A percentile compares a stretch with the other conserved stretches of the same genome.
phyloP scores from a whole-genome alignment of 2,797 vertebrate genomes.

The Cirrhinus molitorella region DNA sequence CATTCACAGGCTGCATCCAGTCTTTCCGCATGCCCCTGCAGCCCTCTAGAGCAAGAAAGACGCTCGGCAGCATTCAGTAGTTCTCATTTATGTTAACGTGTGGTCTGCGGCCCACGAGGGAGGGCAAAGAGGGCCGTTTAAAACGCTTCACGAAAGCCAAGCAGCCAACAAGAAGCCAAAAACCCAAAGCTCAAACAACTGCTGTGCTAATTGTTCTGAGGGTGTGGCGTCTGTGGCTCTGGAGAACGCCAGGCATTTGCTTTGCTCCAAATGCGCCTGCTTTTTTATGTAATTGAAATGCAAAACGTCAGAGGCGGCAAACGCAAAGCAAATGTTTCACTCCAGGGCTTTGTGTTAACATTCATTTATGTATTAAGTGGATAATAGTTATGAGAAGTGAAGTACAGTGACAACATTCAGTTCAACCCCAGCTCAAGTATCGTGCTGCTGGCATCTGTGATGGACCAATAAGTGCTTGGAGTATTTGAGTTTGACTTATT shows the following conservation, averaged over 20 bases:
- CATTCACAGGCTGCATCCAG: not conserved
- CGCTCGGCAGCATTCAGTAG: not conserved
- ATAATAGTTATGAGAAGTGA: slow-evolving; percentile 15
- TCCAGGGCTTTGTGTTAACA: slow-evolving; percentile 7
- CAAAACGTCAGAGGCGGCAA: not conserved
- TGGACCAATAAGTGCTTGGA: too few relatives aligned
- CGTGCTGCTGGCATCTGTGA: slow-evolving; percentile 23
- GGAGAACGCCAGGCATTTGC: slow-evolving; percentile 69
- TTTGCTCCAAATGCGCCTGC: slow-evolving; percentile 64
- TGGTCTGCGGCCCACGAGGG: slow-evolving; percentile 59
- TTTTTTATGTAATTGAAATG: slow-evolving; percentile 6
- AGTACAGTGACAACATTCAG: slow-evolving; percentile 6
- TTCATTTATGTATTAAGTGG: slow-evolving; percentile 29
- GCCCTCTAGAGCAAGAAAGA: not conserved
- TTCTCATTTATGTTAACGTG: slow-evolving; percentile 62
- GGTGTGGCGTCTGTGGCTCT: slow-evolving; percentile 71
- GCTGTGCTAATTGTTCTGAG: slow-evolving; percentile 71
- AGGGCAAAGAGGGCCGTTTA: slow-evolving; percentile 59
- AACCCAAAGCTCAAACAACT: slow-evolving; percentile 65
- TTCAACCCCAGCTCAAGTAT: slow-evolving; percentile 33
- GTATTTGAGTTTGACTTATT: too few relatives aligned
- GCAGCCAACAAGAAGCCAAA: slow-evolving; percentile 51
- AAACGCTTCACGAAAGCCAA: slow-evolving; percentile 58
- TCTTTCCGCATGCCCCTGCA: not conserved
- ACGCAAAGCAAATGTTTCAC: slow-evolving; percentile 13